A percentile compares a stretch with the other conserved stretches of the same genome.
phyloP scores from a whole-genome alignment of 2,888 invertebrate genomes.

The Exocentrus adspersus region DNA sequence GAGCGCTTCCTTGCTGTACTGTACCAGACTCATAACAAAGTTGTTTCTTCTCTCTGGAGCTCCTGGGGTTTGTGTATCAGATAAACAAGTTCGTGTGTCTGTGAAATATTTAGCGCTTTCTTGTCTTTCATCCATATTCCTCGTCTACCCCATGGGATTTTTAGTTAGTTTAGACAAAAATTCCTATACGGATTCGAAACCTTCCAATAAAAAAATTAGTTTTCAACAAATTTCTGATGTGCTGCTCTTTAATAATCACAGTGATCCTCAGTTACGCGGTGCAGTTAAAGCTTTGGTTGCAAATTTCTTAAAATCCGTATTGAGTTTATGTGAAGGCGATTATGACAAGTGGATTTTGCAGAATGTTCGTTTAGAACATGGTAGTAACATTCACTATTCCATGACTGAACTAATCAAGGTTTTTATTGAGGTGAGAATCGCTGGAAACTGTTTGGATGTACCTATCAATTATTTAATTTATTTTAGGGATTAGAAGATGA shows the following conservation, averaged over 20 bases:
- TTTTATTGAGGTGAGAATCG: constrained; percentile 43
- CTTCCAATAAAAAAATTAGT: constrained; percentile 47
- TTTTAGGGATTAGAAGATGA: constrained; percentile 76
- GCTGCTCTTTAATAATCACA: constrained; percentile 75
- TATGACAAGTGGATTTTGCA: constrained; percentile 66
- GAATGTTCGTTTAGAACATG: constrained; percentile 43
- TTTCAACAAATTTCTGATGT: constrained; percentile 76
- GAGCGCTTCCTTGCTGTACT: constrained; percentile 75
- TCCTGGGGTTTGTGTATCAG: constrained; percentile 70
- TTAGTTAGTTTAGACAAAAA: constrained; percentile 73
- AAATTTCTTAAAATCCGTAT: constrained; percentile 71
- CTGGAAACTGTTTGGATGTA: no score
- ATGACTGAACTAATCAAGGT: constrained; percentile 38
- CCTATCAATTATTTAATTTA: no score
- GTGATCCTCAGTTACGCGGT: constrained; percentile 85
- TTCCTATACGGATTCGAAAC: constrained; percentile 50
- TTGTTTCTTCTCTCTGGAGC: constrained; percentile 78
- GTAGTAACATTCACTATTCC: not conserved
- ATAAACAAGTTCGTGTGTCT: constrained; percentile 84
- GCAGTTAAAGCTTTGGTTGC: constrained; percentile 75
- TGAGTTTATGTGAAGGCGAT: constrained; percentile 68
- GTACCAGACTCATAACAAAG: constrained; percentile 76
- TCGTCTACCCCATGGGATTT: constrained; percentile 78
- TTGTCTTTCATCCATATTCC: constrained; percentile 80
- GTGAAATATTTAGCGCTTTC: constrained; percentile 88